Evolutionary conservation across 2,888 invertebrate species (phyloP), one percentile per base, ranked within the genome.

Genomic region (Trimorus sp.): DNA sequence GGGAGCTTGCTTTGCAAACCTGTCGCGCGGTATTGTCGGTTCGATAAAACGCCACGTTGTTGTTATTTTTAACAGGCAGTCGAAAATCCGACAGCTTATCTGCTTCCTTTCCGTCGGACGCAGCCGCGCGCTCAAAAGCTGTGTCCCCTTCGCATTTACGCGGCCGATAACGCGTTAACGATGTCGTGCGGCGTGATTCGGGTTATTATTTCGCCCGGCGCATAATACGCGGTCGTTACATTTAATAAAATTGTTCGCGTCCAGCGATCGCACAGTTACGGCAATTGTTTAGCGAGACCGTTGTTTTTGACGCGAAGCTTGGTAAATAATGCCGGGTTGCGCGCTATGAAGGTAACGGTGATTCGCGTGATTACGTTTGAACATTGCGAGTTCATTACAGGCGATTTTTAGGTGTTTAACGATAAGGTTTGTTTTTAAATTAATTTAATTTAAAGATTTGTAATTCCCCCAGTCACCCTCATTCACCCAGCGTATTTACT

Each of bases 51-150:
- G 66, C 73, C 38, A 51, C 42, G 79, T 79, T 79, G 73, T 79
- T 79, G 68, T 73, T 75, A 75, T 79, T 79, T 75, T 75, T 70
- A 74, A 79, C 74, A 59, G 60, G 12, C 54, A 60, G 70, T 63
- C 53, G 60, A 80, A 80, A 80, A 75, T 80, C 80, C 60, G 70
- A 66, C 63, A 42, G 75, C 70, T 75, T 80, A 80, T 80, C 75
- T 75, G 75, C 37, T 75, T 75, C 80, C 80, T 71, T 79, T 76
- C 80, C 71, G 80, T 60, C 54, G 65, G 70, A 26, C 75, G 75
- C 59, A 51, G 65, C 56, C 65, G 59, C 69, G 69, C 68, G 54
- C 53, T 74, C 73, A 62, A 73, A 79, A 79, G 69, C 75, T 60
- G 4, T 26, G 68, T 74, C 68, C 73, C 68, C 74, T 73, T 68